These are phyloP conservation scores for Hymenopus coronatus DNA, from an alignment of 2,888 invertebrate genomes.

Conservation along the genomic window DNA sequence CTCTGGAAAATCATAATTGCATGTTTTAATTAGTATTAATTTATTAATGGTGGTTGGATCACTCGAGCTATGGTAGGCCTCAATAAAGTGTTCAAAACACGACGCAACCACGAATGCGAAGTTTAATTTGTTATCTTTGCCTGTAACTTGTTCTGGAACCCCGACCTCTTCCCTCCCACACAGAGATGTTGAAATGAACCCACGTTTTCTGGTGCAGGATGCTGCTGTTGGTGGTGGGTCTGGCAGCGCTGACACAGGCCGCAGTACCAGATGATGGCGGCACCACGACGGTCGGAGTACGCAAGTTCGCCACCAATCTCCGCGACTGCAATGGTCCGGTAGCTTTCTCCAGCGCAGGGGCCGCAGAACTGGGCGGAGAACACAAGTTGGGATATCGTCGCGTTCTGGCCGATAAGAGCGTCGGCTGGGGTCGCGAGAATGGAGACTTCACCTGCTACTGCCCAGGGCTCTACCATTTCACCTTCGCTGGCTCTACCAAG, in stretches of 20 bases:
- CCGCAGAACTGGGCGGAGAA: conserved; percentile 24
- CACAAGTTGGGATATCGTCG: conserved; percentile 37
- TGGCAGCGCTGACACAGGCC: conserved; percentile 39
- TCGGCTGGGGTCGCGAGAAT: conserved; percentile 48
- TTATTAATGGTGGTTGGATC: no score
- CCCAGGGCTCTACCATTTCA: conserved; percentile 50
- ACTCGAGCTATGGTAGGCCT: no score
- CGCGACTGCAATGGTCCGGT: conserved; percentile 46
- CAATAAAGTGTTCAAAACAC: no score
- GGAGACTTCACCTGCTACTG: conserved; percentile 50
- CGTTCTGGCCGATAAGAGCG: conserved; percentile 47
- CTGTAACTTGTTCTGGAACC: no score
- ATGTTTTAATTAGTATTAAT: no score
- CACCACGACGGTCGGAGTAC: conserved; percentile 44
- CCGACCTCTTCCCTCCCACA: no score
- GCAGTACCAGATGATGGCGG: conserved; percentile 41
- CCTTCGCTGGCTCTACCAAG: conserved; percentile 46
- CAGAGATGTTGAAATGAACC: neutral
- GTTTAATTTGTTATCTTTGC: no score
- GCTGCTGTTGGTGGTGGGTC: conserved; percentile 42
- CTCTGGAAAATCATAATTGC: no score
- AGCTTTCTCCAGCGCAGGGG: conserved; percentile 45
- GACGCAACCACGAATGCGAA: no score
- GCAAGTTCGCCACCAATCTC: conserved; percentile 47
- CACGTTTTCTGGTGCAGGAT: conserved; percentile 33